These are phyloP conservation scores for Channa maculata DNA, from an alignment of 2,113 vertebrate genomes.

Conservation along the genomic window DNA sequence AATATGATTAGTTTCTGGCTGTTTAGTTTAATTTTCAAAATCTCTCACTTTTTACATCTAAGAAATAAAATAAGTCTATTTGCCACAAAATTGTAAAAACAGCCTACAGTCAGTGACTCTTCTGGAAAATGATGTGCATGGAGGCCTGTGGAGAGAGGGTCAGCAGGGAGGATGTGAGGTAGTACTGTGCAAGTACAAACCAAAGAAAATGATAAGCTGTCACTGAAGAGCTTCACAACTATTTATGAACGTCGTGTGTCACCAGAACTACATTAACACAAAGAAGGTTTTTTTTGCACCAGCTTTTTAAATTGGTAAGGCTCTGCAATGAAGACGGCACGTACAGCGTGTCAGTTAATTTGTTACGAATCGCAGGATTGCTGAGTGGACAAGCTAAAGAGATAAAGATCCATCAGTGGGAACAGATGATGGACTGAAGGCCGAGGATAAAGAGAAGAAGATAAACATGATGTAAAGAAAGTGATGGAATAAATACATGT, in stretches of 20 bases:
- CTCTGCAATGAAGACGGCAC: constrained; percentile 31
- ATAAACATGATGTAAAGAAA: not conserved
- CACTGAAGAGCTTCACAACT: not conserved
- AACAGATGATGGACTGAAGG: constrained; percentile 28
- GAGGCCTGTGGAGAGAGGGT: not conserved
- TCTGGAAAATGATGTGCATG: too few species aligned
- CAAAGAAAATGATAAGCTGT: not conserved
- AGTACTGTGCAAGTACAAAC: not conserved
- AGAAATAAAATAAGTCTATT: too few species aligned
- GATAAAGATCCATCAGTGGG: constrained; percentile 30
- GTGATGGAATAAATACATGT: not conserved
- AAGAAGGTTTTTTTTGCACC: too few species aligned
- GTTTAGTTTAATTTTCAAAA: too few species aligned
- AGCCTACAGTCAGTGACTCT: too few species aligned
- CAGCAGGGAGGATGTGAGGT: not conserved
- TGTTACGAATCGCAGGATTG: constrained; percentile 8
- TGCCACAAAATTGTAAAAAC: too few species aligned
- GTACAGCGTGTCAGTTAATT: constrained; percentile 15
- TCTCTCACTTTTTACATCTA: too few species aligned
- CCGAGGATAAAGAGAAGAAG: not conserved
- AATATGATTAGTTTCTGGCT: too few species aligned
- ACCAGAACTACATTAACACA: too few species aligned
- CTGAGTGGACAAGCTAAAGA: constrained; percentile 12
- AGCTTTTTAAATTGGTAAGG: constrained; percentile 17
- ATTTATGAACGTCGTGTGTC: not conserved